A percentile compares a stretch with the other conserved stretches of the same genome.
These are phyloP conservation scores for Pseudomugil tenellus DNA, from an alignment of 2,797 vertebrate genomes.

Conservation along the genomic window DNA sequence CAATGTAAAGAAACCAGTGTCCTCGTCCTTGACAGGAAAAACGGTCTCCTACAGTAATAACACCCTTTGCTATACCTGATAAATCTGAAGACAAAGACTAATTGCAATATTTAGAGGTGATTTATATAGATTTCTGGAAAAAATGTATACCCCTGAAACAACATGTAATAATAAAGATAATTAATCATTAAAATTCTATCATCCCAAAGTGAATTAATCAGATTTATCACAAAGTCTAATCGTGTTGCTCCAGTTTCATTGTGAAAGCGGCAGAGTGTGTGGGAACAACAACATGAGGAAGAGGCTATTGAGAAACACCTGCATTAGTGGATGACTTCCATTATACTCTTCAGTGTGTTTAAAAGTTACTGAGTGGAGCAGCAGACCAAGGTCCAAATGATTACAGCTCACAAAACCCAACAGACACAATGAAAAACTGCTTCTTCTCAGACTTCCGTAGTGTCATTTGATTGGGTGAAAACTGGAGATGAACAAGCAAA, in stretches of 20 bases:
- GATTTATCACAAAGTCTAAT: conserved; percentile 42
- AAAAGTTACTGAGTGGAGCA: conserved; percentile 46
- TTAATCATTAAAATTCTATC: conserved; percentile 30
- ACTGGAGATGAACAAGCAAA: neutral
- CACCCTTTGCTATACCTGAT: neutral
- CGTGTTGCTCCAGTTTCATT: conserved; percentile 19
- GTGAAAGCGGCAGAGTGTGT: conserved; percentile 36
- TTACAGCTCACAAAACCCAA: conserved; percentile 26
- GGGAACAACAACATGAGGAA: conserved; percentile 53
- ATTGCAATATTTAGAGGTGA: conserved; percentile 19
- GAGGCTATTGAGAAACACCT: conserved; percentile 40
- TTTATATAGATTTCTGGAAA: conserved; percentile 36
- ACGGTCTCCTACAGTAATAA: no score
- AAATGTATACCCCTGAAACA: conserved; percentile 29
- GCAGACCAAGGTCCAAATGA: conserved; percentile 47
- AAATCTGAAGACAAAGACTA: neutral
- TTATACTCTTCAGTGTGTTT: conserved; percentile 57
- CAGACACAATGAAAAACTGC: conserved; percentile 16
- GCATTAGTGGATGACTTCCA: conserved; percentile 46
- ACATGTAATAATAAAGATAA: conserved; percentile 28
- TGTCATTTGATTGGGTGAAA: neutral
- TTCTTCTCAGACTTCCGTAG: conserved; percentile 16
- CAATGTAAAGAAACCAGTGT: no score
- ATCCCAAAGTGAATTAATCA: conserved; percentile 16
- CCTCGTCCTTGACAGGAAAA: no score